phyloP scores from a whole-genome alignment of 2,797 vertebrate species.

The Poliocrania exsul region DNA sequence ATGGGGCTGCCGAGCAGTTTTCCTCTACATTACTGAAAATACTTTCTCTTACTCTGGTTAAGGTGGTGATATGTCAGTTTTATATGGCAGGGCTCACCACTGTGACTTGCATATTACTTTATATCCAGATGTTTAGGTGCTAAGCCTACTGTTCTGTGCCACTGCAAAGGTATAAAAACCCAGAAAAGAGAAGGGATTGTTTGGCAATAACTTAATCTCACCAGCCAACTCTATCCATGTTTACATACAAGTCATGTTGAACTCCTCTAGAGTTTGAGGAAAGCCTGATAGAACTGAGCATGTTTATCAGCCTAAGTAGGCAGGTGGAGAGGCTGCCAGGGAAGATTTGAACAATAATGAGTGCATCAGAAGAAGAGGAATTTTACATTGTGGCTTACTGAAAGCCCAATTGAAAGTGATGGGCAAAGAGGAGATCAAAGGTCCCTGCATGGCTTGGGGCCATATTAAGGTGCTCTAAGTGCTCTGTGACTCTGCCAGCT shows the following conservation, averaged over 20 bases:
- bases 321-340: neutral
- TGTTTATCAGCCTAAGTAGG: neutral
- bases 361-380: neutral
- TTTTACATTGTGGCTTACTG: neutral
- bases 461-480: neutral
- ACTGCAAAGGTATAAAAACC: neutral
- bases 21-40: neutral
- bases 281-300: neutral
- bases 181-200: neutral
- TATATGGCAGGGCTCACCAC: neutral
- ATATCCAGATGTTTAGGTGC: constrained; percentile 18
- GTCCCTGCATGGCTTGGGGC: neutral
- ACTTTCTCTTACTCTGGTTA: neutral
- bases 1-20: neutral
- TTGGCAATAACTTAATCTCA: neutral
- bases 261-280: constrained; percentile 4
- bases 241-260: constrained; percentile 15
- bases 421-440: neutral
- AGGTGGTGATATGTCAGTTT: neutral
- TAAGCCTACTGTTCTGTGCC: neutral
- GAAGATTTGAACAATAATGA: neutral
- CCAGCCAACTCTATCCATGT: neutral
- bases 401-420: neutral
- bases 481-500: neutral
- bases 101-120: neutral